phyloP scores from a whole-genome alignment of 2,113 vertebrate genomes.

The Protobothrops flavoviridis region DNA sequence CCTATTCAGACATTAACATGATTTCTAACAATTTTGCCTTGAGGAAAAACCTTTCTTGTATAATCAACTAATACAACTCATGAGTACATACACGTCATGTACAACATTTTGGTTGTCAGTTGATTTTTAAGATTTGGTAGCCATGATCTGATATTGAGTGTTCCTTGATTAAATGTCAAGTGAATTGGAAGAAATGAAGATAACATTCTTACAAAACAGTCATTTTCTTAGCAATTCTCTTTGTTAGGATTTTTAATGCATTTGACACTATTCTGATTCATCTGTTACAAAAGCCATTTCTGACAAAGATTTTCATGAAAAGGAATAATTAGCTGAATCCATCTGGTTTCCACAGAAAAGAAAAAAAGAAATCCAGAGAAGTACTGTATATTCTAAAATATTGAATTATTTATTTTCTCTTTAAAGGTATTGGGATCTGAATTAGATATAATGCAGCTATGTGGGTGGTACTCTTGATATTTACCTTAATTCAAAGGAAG shows the following conservation, averaged over 20 bases:
- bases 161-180: background rate
- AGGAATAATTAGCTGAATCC: background rate
- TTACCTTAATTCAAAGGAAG: background rate
- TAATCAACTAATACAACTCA: background rate
- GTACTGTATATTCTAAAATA: background rate
- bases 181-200: background rate
- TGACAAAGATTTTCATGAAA: background rate
- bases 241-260: background rate
- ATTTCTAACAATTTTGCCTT: background rate
- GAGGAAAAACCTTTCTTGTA: background rate
- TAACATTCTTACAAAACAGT: background rate
- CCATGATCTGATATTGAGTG: background rate
- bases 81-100: background rate
- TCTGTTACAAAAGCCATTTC: background rate
- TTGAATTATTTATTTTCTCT: background rate
- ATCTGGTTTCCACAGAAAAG: background rate
- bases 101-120: background rate
- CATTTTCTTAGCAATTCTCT: background rate
- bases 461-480: background rate
- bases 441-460: background rate
- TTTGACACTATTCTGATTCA: background rate
- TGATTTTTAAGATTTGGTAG: background rate
- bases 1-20: background rate
- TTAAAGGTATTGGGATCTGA: background rate
- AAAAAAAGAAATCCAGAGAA: background rate